Evolutionary conservation across 2,888 invertebrate genomes (phyloP).

Genomic region (Ecliptopera silaceata): DNA sequence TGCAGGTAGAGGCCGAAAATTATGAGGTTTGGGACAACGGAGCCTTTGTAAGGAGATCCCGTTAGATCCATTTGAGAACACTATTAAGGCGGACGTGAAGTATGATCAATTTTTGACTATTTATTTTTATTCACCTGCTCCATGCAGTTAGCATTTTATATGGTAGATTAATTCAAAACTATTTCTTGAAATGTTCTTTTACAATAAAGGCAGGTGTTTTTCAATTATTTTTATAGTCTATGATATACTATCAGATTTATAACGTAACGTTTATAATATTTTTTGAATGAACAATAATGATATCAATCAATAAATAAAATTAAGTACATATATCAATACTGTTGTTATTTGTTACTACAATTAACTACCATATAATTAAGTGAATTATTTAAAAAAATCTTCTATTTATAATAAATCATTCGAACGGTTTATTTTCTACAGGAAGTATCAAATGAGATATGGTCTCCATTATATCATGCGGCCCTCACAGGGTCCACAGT

Average conservation of each 20-base stretch:
- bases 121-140: conserved; percentile 44
- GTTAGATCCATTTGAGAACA: conserved; percentile 65
- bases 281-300: too few relatives aligned
- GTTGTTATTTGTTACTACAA: too few relatives aligned
- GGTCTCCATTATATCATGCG: conserved; percentile 20
- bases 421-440: conserved; percentile 2
- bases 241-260: too few relatives aligned
- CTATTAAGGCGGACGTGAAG: conserved; percentile 56
- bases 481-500: conserved; percentile 61
- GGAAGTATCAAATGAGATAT: background rate
- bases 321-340: too few relatives aligned
- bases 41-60: conserved; percentile 64
- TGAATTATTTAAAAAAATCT: too few relatives aligned
- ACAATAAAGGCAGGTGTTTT: background rate
- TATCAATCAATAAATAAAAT: too few relatives aligned
- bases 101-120: conserved; percentile 51
- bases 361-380: too few relatives aligned
- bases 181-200: background rate
- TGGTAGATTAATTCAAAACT: background rate
- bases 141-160: background rate
- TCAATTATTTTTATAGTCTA: too few relatives aligned
- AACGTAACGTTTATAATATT: too few relatives aligned
- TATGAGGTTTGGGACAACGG: conserved; percentile 55
- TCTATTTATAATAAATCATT: too few relatives aligned
- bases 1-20: conserved; percentile 67